Evolutionary conservation across 2,113 vertebrate species (phyloP), one percentile per base, ranked within the genome.

Genomic region (Limnothrissa miodon): DNA sequence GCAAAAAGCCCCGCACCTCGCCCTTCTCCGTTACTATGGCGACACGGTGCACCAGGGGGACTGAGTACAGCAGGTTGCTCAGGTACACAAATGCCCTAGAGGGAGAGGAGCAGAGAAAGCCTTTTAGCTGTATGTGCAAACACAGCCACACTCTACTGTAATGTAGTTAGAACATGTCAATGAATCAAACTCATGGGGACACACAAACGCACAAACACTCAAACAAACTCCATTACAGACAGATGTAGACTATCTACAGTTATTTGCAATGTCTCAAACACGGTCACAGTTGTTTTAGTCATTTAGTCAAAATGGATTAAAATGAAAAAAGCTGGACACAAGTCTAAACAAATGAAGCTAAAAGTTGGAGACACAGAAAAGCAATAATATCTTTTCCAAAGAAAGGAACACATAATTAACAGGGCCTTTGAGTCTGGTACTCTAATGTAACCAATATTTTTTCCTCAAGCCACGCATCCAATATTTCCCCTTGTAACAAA

Each of bases 1-100:
- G 97, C 89, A 99, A 94, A 88, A 99, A 99, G 36, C 98, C 98
- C 25, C 96, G 95, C 13, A 99, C 98, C 4, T 98, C 98, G 0
- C 98, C 98, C 78, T 99, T 99, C 94, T 99, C 98, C 0, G 97
- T 99, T 87, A 99, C 98, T 79, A 99, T 92, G 82, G 98, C 98
- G 84, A 97, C 97, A 79, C 96, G 95, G 90, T 99, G 98, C 86
- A 99, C 98, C 88, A 99, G 95, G 8, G 98, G 97, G 78, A 99
- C 98, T 0, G 97, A 97, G 89, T 99, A 99, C 62, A 99, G 95
- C 85, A 99, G 95, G 85, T 99, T 99, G 93, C 98, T 99, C 92
- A 99, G 94, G 94, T 99, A 99, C 29, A 99, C 98, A 78, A 99
- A 99, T 0, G 98, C 98, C 89, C 98, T 99, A 90, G 51, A 62